phyloP scores from a whole-genome alignment of 2,888 invertebrate species.

The Luffia ferchaultella region DNA sequence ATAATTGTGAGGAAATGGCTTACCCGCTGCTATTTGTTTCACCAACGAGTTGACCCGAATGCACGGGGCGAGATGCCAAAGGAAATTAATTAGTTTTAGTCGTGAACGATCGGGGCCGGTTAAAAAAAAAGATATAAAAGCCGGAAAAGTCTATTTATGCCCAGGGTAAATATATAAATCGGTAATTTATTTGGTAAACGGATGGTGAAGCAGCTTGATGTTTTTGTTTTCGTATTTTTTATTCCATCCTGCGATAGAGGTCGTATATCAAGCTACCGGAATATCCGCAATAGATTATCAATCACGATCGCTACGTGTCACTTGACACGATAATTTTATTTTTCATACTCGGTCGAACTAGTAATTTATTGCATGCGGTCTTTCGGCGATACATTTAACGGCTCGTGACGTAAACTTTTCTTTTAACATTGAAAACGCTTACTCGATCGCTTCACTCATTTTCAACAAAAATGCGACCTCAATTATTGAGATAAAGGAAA shows the following conservation, averaged over 20 bases:
- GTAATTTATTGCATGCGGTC: background rate
- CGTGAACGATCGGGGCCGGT: background rate
- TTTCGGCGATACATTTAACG: background rate
- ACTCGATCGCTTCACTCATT: too few relatives aligned
- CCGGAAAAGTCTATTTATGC: background rate
- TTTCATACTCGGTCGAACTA: background rate
- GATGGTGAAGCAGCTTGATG: background rate
- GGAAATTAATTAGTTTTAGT: background rate
- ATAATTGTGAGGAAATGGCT: background rate
- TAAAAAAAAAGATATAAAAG: background rate
- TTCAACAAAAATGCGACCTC: too few relatives aligned
- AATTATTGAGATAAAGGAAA: too few relatives aligned
- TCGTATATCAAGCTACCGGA: background rate
- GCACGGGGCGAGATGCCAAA: background rate
- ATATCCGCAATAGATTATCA: background rate
- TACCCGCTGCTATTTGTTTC: background rate
- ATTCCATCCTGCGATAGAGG: background rate
- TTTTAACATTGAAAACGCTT: too few relatives aligned
- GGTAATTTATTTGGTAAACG: background rate
- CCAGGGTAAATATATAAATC: background rate
- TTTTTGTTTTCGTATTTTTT: background rate
- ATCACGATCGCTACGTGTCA: background rate
- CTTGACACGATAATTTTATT: background rate
- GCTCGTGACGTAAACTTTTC: background rate
- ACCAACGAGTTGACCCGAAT: background rate